Evolutionary conservation across 2,113 vertebrate species (phyloP).

Genomic region (Callospermophilus lateralis): DNA sequence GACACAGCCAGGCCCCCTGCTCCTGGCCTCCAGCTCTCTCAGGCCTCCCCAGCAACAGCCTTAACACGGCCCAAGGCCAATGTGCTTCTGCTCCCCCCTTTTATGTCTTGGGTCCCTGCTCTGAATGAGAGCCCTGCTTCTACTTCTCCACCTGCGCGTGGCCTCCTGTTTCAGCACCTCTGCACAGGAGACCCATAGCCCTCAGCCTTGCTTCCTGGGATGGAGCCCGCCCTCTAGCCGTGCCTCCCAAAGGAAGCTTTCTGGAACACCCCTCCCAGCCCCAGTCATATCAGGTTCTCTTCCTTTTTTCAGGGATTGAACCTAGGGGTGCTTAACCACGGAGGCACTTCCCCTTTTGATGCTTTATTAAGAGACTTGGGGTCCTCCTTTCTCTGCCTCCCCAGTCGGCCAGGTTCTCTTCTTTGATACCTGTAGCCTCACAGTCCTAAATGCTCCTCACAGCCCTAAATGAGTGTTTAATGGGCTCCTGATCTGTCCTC

Average conservation of each 20-base stretch:
- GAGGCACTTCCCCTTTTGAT: too few relatives aligned
- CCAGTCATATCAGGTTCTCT: background rate
- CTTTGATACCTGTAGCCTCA: background rate
- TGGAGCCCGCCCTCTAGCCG: background rate
- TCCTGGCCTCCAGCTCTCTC: background rate
- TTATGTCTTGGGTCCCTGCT: background rate
- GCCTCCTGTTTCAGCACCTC: background rate
- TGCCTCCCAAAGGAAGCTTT: background rate
- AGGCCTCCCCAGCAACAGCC: background rate
- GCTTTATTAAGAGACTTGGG: too few relatives aligned
- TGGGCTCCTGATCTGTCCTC: background rate
- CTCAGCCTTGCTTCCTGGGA: background rate
- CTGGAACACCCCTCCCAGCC: rapidly evolving
- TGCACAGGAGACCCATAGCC: background rate
- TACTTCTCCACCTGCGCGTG: background rate
- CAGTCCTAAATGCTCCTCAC: background rate
- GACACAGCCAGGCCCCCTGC: background rate
- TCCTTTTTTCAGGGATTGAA: too few relatives aligned
- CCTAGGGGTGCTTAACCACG: too few relatives aligned
- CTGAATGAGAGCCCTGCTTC: background rate
- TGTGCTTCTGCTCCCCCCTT: too few relatives aligned
- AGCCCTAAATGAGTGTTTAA: background rate
- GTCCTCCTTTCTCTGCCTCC: too few relatives aligned
- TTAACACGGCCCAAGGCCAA: background rate
- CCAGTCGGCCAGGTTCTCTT: background rate